These are phyloP conservation scores for Chiroxiphia lanceolata DNA, from an alignment of 2,797 vertebrate species.

Conservation along the genomic window DNA sequence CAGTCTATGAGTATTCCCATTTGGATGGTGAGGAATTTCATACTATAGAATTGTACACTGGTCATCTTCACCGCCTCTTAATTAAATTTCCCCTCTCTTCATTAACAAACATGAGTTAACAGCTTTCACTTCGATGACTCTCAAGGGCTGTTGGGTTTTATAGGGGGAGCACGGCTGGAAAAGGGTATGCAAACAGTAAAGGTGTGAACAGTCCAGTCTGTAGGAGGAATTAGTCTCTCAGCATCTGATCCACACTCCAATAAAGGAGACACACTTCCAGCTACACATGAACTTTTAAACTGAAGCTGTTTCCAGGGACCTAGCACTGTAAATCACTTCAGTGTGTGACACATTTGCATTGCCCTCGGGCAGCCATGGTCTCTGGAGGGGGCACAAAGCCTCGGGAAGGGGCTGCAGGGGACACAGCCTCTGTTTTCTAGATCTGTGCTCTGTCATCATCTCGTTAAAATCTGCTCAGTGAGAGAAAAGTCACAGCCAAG, in stretches of 20 bases:
- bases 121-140: neutral
- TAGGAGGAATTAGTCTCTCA: neutral
- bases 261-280: neutral
- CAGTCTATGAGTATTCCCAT: neutral
- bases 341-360: fast-evolving
- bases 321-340: fast-evolving
- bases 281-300: fast-evolving
- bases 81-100: neutral
- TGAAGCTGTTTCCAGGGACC: neutral
- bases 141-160: neutral
- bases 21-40: neutral
- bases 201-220: neutral
- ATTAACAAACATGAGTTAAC: neutral
- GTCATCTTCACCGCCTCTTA: neutral
- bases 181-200: neutral
- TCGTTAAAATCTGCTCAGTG: neutral
- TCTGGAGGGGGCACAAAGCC: neutral
- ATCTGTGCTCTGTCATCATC: neutral
- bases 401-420: neutral
- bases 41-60: neutral
- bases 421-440: neutral
- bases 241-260: neutral
- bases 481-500: neutral
- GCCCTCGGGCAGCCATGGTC: neutral
- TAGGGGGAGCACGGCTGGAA: fast-evolving